Conservation (phyloP, 1,140 invertebrate species). For the Aricia agestis region DNA sequence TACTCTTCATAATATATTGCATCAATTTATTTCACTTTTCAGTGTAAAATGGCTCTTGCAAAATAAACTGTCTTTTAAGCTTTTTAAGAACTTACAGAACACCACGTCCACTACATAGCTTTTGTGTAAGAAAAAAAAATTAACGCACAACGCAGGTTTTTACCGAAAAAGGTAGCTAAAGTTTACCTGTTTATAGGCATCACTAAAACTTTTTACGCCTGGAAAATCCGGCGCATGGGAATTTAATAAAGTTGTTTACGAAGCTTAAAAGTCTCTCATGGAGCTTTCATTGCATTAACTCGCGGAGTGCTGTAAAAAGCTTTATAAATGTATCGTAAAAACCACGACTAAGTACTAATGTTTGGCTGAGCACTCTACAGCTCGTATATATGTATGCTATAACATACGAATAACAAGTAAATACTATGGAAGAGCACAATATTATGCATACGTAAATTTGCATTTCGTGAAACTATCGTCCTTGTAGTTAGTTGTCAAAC, state of each 20-base stretch:
- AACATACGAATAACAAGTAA: too few species aligned
- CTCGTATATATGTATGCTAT: too few species aligned
- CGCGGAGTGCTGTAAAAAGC: constrained; percentile 3
- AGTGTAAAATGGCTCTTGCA: neutral
- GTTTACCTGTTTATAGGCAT: neutral
- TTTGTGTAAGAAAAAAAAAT: too few species aligned
- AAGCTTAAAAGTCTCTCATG: constrained; percentile 8
- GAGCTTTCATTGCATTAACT: constrained; percentile 7
- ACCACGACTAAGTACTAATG: neutral
- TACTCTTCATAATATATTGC: neutral
- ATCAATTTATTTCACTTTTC: neutral
- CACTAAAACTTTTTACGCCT: neutral
- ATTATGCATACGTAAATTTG: too few species aligned
- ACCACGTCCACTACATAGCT: neutral
- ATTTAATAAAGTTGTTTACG: neutral
- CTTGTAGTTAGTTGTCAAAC: too few species aligned
- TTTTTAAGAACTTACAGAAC: neutral
- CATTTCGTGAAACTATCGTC: too few species aligned
- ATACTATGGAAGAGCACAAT: too few species aligned
- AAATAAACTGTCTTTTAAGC: neutral
- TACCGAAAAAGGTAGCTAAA: neutral
- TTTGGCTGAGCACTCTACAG: neutral
- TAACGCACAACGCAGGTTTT: too few species aligned
- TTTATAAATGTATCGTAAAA: neutral
- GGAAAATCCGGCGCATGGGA: neutral